Evolutionary conservation across 2,888 invertebrate species (phyloP), one percentile per base, ranked within the genome.

Genomic region (Luperina testacea): DNA sequence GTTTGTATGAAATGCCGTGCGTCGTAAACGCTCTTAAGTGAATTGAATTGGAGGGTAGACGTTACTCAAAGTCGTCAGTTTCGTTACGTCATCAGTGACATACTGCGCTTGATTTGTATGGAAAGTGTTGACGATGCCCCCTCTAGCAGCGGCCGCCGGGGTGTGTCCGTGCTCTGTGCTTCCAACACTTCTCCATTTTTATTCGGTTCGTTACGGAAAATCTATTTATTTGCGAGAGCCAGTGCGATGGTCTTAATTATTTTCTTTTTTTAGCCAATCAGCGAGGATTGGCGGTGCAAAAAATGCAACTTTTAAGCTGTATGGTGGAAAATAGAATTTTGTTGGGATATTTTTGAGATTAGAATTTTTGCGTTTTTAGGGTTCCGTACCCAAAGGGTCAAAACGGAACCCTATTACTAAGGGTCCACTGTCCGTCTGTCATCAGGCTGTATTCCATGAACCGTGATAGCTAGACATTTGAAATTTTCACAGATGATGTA

Each of bases 141-240:
- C 17, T 71, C 71, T n/a, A 71, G 17, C 1, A 38, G 0, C 9
- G 3, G 8, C 20, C 7, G 1, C 3, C 4, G n/a, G 17, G 15
- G 6, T 0, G 17, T 0, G 7, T 38, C 63, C 38, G 7, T 61
- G n/a, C 20, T 71, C 71, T 71, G 7, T 63, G 38, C 2, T 38
- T 48, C 38, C 75, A 51, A 38, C 61, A 53, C 27, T 73, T 13
- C n/a, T 38, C 71, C 51, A 80, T 77, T 85, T 84, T 87, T 63
- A 84, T 83, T 77, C 65, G 8, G 65, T 80, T 84, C 85, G 84
- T 87, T 77, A 77, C 70, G 61, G 67, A 53, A 74, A 84, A 74
- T 84, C 84, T 87, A 87, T 85, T 85, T 87, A 87, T 87, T 85
- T 77, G 72, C 77, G 53, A 42, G 45, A 51, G 15, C 57, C 67